Evolutionary conservation across 1,140 invertebrate species (phyloP), one percentile per base, ranked within the genome.

Genomic region (Brachionus angularis): DNA sequence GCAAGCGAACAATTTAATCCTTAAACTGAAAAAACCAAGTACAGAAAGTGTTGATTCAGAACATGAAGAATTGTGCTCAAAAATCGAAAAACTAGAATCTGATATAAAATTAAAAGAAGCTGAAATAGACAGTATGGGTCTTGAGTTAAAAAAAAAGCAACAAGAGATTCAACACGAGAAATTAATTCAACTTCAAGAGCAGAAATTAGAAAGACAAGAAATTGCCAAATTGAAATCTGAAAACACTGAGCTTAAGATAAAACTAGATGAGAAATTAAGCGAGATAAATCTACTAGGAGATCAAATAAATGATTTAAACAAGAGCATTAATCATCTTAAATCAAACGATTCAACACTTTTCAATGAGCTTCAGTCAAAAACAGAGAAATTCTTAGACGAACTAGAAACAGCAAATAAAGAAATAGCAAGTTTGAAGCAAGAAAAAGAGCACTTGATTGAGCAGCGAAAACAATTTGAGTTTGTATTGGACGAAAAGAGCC

Each of bases 401-500:
- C 31, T 67, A 4, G 62, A 67, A 25, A 47, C 62, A 31, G 62
- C 62, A 23, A 47, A 67, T 67, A 10, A 46, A 5, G 47, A 67
- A 47, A 67, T 67, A 29, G 1, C n/a, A 23, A 5, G 14, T 34
- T 18, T 67, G 18, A 67, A 47, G 29, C 5, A 3, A 12, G 62
- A 67, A 36, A 67, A 47, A 36, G 62, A 67, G 21, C 39, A 50
- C 10, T 33, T 64, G 10, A 44, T 16, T 64, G 61, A 64, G 21
- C 61, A 64, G 21, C 39, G 52, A 1, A 55, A 33, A 55, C 52
- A 55, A 39, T 58, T 58, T 25, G 62, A 67, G 29, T 67, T 67
- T 67, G 18, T 18, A 34, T 46, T 50, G 27, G 62, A 67, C 46
- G 47, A 67, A 67, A 67, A 67, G 16, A 46, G 33, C 10, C n/a